Evolutionary conservation across 2,113 vertebrate genomes (phyloP), one percentile per base, ranked within the genome.

Genomic region (Tursiops truncatus): DNA sequence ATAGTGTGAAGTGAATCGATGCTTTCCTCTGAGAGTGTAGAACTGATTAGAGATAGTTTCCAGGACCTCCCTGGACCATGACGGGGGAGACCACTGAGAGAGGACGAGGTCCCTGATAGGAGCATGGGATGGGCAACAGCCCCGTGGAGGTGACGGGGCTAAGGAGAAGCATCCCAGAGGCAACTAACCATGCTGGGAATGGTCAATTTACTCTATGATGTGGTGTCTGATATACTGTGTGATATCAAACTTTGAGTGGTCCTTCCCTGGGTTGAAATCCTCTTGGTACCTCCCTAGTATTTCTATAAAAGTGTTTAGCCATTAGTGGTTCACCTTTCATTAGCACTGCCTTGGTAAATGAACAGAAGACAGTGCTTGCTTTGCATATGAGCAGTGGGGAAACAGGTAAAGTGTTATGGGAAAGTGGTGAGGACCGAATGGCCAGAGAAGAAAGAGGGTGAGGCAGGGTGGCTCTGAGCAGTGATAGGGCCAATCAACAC

Each of bases 401-500:
- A 25, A 33, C 38, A 31, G 63, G 53, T 28, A 41, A 13, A 7
- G 13, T 2, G 0, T 18, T 8, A 2, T 0, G 6, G 21, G 33
- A 31, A 41, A 31, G 33, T 1, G 12, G 11, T 5, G 44, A 53
- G 31, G 28, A 31, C 12, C 6, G 10, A 38, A 2, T 8, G 12
- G 6, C 4, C 60, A 81, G 47, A 50, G 74, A 20, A 83, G 67
- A 65, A 87, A 18, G 47, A 71, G n/a, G 21, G 0, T 1, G 62
- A 56, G 25, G 21, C 4, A 26, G 12, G 0, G 4, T 0, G 4
- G 5, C 9, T 56, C 2, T 14, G 5, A 0, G 0, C 41, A 17
- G n/a, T 1, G 6, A 38, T 3, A 1, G n/a, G 26, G 26, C n/a
- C 10, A 5, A 5, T 21, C 17, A 0, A 8, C 6, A 0, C 25